Base-by-base conservation (phyloP, 2,797 vertebrate species). In the Aotus griseimembra region DNA sequence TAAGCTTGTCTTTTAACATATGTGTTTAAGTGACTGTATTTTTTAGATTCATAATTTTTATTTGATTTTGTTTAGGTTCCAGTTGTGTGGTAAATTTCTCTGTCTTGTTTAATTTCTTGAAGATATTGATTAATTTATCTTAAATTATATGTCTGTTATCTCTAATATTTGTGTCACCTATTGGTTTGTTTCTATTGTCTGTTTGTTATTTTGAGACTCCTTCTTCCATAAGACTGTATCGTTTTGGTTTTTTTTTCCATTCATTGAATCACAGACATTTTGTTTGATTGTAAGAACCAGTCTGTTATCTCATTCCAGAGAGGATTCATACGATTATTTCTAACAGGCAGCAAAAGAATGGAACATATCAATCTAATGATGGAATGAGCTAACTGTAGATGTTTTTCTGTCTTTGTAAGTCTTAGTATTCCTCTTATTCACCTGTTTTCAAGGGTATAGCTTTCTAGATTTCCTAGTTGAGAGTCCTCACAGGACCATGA, bases 1-100 rank as follows among this genome's bases (percentile, higher is more conserved):
- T 44, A 75, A 90, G 2, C 7, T 19, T 83, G 14, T 87, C 9
- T 83, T 84, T 80, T 76, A 30, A 94, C 84, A 64, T 90, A 6
- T 82, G 4, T 67, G 44, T 92, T 95, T 81, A 72, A 76, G 33
- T 57, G 67, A 55, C 12, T 44, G 6, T 58, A 92, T 5, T 76
- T 95, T 94, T 76, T 88, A 80, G 24, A 75, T 79, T 4, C 85
- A 44, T 4, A 72, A 50, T 64, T 88, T 85, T 72, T 57, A 50
- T 96, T 96, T 94, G 22, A 44, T 86, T 83, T 26, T 79, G 90
- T 93, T 41, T 52, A 88, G 36, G 3, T 93, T 94, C 1, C 7
- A 79, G 4, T 88, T 50, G 0, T 77, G 12, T 75, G 7, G 2
- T 57, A 33, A 92, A 70, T 61, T 75, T 58, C 4, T 70, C n/a